Base-by-base conservation (phyloP, 2,888 invertebrate genomes). In the Sipha maydis region DNA sequence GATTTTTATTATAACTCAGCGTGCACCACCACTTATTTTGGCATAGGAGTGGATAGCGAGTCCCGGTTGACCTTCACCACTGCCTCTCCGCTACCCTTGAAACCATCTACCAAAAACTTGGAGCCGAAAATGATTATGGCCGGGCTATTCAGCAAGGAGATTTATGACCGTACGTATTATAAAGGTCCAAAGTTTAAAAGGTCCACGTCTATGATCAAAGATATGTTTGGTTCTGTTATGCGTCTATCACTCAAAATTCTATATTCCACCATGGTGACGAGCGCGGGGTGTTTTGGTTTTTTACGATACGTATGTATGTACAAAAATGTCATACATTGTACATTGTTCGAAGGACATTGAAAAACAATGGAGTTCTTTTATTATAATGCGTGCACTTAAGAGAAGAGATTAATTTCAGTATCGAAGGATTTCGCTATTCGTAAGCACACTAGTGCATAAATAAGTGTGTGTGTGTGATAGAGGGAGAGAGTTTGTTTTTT, bases 1-100 rank as follows among this genome's bases (percentile, higher is more conserved):
- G 88, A 88, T 88, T 88, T 88, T 88, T 88, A 88, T 88, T 86
- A 82, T 86, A 79, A 86, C 86, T 82, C 75, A 17, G 56, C 56
- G 41, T 28, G 38, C 14, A 79, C 79, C 56, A 28, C 79, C 86
- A 79, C 78, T 86, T 80, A 80, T 86, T 86, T 86, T 73, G 56
- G 31, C 61, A 38, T 25, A 25, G 54, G 28, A 21, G 75, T 8
- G 82, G 71, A 73, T 48, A 69, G 61, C 7, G 25, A 25, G 79
- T 80, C 86, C 71, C 61, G 61, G 82, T 80, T 82, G 82, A 82
- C 82, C 88, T 88, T 73, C 76, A 31, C 28, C n/a, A 34, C 54
- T 28, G 17, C 28, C 4, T 7, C 48, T 11, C 75, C 21, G 9
- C 61, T 4, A 14, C 56, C 14, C 56, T n/a, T 1, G 34, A 38